Evolutionary conservation across 2,797 vertebrate genomes (phyloP).

Genomic region (Agapornis canus): DNA sequence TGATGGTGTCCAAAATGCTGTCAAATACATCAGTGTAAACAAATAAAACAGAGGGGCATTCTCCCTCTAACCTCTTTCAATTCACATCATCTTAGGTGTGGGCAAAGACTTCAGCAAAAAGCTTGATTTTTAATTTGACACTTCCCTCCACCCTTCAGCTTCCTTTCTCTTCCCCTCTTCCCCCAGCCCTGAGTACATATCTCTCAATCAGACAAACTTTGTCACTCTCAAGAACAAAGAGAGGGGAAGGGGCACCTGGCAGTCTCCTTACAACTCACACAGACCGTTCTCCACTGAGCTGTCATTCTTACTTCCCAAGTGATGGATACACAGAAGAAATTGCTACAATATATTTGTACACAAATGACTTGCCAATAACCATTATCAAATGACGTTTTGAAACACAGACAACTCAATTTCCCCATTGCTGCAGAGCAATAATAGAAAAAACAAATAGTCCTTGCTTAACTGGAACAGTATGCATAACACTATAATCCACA

Average conservation of each 20-base stretch:
- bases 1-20: neutral
- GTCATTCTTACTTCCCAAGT: neutral
- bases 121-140: neutral
- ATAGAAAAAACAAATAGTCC: neutral
- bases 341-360: neutral
- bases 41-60: neutral
- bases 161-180: too few species aligned
- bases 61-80: slow-evolving; percentile 1
- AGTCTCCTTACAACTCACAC: neutral
- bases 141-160: neutral
- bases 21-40: slow-evolving; percentile 1
- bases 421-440: neutral
- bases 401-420: neutral
- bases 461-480: neutral
- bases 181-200: neutral
- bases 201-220: neutral
- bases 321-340: neutral
- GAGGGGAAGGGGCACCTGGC: neutral
- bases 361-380: neutral
- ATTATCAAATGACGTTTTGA: neutral
- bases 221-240: neutral
- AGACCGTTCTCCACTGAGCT: neutral
- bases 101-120: neutral
- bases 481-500: neutral
- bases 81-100: neutral